Evolutionary conservation across 2,797 vertebrate species (phyloP).

Genomic region (Scarus forsteni): DNA sequence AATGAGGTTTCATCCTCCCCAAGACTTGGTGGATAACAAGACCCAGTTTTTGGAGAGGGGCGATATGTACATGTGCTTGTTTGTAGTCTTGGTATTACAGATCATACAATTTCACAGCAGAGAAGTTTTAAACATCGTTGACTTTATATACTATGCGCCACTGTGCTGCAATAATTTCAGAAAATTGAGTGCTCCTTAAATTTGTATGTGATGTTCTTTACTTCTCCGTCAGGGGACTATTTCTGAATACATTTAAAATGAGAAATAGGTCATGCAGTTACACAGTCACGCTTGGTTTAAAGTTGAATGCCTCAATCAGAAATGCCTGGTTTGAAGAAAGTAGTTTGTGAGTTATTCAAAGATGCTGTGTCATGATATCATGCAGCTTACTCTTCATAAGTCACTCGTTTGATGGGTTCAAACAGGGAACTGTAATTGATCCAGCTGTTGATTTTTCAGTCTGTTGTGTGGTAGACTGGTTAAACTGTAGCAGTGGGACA

Average conservation of each 20-base stretch:
- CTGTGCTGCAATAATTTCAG: conserved; percentile 29
- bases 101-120: conserved; percentile 31
- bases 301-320: conserved; percentile 28
- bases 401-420: conserved; percentile 3
- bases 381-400: neutral
- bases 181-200: conserved; percentile 16
- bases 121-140: conserved; percentile 16
- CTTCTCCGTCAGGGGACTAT: conserved; percentile 18
- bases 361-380: neutral
- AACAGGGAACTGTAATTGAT: neutral
- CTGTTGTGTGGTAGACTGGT: neutral
- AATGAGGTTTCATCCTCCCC: conserved; percentile 69
- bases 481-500: neutral
- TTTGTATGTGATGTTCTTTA: conserved; percentile 8
- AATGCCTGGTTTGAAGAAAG: conserved; percentile 35
- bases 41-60: conserved; percentile 45
- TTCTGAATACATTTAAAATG: conserved; percentile 25
- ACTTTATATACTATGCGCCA: conserved; percentile 13
- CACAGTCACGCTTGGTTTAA: conserved; percentile 35
- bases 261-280: conserved; percentile 22
- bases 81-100: conserved; percentile 40
- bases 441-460: conserved; percentile 1
- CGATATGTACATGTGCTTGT: conserved; percentile 41
- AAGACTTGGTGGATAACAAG: conserved; percentile 69
- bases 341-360: conserved; percentile 17